These are phyloP conservation scores for Bellardia bayeri DNA, from an alignment of 2,888 invertebrate genomes.

Conservation along the genomic window DNA sequence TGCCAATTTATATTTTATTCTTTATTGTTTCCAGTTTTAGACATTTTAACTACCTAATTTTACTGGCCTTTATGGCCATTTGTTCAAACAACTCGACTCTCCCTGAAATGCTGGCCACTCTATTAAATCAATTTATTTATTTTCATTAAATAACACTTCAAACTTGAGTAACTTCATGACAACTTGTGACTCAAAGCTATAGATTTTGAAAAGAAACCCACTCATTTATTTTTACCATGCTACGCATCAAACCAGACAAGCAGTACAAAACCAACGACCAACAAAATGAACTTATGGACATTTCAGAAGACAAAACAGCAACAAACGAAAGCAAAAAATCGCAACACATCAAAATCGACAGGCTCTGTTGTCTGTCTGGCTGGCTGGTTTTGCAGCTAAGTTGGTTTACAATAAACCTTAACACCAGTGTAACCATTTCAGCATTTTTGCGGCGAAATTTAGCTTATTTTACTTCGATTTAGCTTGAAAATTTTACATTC, in stretches of 20 bases:
- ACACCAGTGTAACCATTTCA: not conserved
- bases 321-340: slow-evolving; percentile 49
- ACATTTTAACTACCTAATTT: no score
- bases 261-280: slow-evolving; percentile 25
- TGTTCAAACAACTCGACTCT: not conserved
- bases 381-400: slow-evolving; percentile 28
- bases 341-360: slow-evolving; percentile 75
- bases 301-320: slow-evolving; percentile 11
- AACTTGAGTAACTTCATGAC: slow-evolving; percentile 71
- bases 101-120: slow-evolving; percentile 56
- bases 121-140: slow-evolving; percentile 55
- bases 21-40: no score
- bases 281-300: slow-evolving; percentile 1
- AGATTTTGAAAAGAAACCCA: slow-evolving; percentile 58
- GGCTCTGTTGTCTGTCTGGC: slow-evolving; percentile 30
- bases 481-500: no score
- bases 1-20: no score
- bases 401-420: not conserved
- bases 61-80: not conserved
- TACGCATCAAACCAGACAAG: slow-evolving; percentile 63
- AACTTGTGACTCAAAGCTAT: slow-evolving; percentile 73
- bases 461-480: no score
- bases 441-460: no score
- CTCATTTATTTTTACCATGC: slow-evolving; percentile 64
- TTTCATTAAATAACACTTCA: slow-evolving; percentile 51